Evolutionary conservation across 1,140 invertebrate species (phyloP), one percentile per base, ranked within the genome.

Genomic region (Anagrus nilaparvatae): DNA sequence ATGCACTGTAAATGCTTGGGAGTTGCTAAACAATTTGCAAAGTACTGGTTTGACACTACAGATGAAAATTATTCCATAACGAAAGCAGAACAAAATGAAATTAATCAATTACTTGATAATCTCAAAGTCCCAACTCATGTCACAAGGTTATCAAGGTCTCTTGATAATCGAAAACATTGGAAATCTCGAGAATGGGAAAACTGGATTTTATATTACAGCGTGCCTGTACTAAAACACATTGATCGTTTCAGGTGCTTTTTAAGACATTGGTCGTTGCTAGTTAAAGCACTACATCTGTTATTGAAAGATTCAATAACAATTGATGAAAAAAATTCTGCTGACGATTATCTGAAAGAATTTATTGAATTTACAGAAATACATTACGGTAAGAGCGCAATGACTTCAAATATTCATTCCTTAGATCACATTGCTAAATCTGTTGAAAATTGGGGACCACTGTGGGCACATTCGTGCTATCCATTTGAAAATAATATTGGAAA

Each of bases 401-500:
- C 47, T 2, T 38, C 25, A 10, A 48, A 48, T 35, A 18, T 48
- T 9, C 47, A 48, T 23, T 38, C 36, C 17, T 34, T 48, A 10
- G 20, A 41, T n/a, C 47, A 48, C 43, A 7, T 48, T 10, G 16
- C 6, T 19, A 38, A 32, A 37, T 41, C 35, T 39, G 42, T 48
- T 5, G 18, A 18, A 17, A 16, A 43, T 13, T 47, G 46, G 46
- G 40, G 41, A 20, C 46, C 36, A 9, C 10, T 47, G 9, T 47
- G n/a, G n/a, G n/a, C n/a, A n/a, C n/a, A n/a, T n/a, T n/a, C n/a
- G n/a, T n/a, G n/a, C n/a, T n/a, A n/a, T 35, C 21, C 38, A 18
- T 48, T 48, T 23, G 47, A 48, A 19, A 37, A 24, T 10, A 32
- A 24, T 13, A 48, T 41, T 42, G 47, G 47, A 17, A 29, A n/a